phyloP scores from a whole-genome alignment of 2,888 invertebrate species.

The Harmothoe impar region DNA sequence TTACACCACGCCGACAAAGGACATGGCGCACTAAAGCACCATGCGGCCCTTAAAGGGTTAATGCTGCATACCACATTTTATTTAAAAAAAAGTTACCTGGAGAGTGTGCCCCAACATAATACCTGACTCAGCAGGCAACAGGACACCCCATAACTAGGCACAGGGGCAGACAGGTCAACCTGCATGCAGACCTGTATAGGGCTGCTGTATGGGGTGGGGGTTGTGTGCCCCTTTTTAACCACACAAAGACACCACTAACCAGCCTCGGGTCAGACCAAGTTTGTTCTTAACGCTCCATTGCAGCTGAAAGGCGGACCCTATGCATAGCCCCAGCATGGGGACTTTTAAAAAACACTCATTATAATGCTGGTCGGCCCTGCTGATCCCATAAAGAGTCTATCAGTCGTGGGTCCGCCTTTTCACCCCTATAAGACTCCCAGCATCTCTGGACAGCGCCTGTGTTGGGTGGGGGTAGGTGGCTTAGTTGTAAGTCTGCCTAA shows the following conservation, averaged over 20 bases:
- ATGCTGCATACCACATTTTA: too few relatives aligned
- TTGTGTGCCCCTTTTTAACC: background rate
- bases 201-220: background rate
- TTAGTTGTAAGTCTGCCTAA: too few relatives aligned
- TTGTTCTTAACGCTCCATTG: constrained; percentile 8
- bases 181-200: background rate
- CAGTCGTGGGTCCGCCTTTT: background rate
- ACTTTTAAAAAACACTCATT: background rate
- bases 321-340: background rate
- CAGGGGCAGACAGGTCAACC: too few relatives aligned
- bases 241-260: background rate
- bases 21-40: too few relatives aligned
- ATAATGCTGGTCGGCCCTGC: background rate
- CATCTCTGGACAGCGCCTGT: too few relatives aligned
- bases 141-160: too few relatives aligned
- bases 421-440: background rate
- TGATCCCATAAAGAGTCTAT: background rate
- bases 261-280: background rate
- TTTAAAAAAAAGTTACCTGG: too few relatives aligned
- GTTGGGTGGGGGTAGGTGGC: too few relatives aligned
- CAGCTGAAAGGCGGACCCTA: background rate
- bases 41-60: too few relatives aligned
- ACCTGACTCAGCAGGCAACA: too few relatives aligned
- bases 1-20: too few relatives aligned
- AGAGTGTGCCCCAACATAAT: too few relatives aligned